phyloP scores from a whole-genome alignment of 2,888 invertebrate genomes.

The Chrysotoxum bicinctum region DNA sequence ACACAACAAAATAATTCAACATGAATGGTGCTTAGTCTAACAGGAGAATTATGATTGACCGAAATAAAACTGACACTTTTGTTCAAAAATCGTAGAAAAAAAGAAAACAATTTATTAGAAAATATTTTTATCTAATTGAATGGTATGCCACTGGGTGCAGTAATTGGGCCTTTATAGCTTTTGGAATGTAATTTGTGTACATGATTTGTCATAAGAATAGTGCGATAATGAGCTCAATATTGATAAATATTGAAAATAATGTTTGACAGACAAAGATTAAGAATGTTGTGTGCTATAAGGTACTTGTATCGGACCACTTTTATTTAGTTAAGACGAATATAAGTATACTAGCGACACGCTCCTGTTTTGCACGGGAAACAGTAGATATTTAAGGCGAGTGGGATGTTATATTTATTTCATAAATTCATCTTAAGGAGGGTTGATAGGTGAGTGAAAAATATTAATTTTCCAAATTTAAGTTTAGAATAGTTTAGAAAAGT shows the following conservation, averaged over 20 bases:
- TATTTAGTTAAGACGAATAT: too few species aligned
- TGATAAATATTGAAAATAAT: not conserved
- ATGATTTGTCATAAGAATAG: not conserved
- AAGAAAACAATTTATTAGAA: not conserved
- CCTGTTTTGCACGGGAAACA: too few species aligned
- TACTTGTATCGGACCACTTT: not conserved
- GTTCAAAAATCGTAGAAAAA: not conserved
- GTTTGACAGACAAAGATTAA: not conserved
- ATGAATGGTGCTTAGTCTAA: constrained; percentile 16
- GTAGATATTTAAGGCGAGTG: too few species aligned
- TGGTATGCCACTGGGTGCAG: constrained; percentile 54
- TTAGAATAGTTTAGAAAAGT: too few species aligned
- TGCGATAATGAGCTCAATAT: not conserved
- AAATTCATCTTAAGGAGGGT: too few species aligned
- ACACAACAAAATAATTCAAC: constrained; percentile 32
- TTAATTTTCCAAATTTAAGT: too few species aligned
- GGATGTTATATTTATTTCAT: too few species aligned
- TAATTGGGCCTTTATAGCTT: constrained; percentile 36
- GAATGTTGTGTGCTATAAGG: not conserved
- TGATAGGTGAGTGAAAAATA: too few species aligned
- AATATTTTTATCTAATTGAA: constrained; percentile 38
- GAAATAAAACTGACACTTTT: constrained; percentile 49
- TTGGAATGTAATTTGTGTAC: constrained; percentile 12
- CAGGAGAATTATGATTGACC: constrained; percentile 41
- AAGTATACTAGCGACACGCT: too few species aligned